These are phyloP conservation scores for Micrasema minimum DNA, from an alignment of 1,140 invertebrate genomes.

Conservation along the genomic window DNA sequence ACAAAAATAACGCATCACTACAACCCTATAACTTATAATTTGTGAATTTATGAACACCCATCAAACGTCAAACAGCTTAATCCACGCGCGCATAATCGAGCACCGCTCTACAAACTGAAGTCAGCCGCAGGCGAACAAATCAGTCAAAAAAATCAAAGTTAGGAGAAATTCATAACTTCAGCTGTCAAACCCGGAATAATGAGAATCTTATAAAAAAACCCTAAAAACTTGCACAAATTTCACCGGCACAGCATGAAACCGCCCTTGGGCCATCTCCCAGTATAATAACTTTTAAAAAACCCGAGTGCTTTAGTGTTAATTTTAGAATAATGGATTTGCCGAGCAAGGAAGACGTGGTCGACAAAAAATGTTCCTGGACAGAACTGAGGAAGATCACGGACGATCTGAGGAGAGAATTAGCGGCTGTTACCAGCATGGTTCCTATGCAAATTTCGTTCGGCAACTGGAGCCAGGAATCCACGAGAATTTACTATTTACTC, in stretches of 20 bases:
- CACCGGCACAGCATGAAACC: slow-evolving; percentile 5
- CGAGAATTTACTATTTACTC: slow-evolving; percentile 89
- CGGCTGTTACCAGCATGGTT: slow-evolving; percentile 79
- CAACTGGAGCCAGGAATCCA: slow-evolving; percentile 78
- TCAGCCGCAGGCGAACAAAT: neutral
- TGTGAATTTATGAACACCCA: neutral
- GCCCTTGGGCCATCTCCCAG: neutral
- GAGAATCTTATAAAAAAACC: neutral
- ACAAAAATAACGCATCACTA: no score
- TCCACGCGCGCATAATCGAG: neutral
- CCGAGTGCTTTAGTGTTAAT: no score
- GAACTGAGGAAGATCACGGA: slow-evolving; percentile 84
- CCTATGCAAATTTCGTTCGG: slow-evolving; percentile 85
- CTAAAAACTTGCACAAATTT: no score
- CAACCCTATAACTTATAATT: no score
- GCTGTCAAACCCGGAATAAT: neutral
- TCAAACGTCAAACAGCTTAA: neutral
- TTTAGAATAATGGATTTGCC: no score
- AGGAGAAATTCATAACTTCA: no score
- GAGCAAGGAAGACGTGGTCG: no score
- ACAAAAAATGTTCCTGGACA: slow-evolving; percentile 75
- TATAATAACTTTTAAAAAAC: no score
- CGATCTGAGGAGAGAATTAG: slow-evolving; percentile 82
- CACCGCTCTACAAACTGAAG: neutral
- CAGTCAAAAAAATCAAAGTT: slow-evolving; percentile 11